Conservation (phyloP, 2,888 invertebrate species). For the Myathropa florea region DNA sequence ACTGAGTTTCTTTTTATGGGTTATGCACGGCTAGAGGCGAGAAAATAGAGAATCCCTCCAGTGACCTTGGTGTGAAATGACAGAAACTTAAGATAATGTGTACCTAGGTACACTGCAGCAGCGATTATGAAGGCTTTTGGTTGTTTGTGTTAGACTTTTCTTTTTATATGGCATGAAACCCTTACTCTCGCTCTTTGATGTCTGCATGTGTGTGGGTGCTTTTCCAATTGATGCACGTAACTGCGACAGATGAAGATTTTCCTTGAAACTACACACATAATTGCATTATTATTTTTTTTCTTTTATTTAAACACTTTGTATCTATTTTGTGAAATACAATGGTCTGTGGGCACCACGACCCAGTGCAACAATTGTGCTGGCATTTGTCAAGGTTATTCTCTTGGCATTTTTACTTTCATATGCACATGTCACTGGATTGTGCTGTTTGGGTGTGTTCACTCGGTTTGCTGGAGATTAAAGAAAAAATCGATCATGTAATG, state of each 20-base stretch:
- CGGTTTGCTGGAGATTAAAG: conserved; percentile 34
- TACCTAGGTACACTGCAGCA: background rate
- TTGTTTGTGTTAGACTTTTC: background rate
- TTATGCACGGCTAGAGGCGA: conserved; percentile 6
- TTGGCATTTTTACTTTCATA: conserved; percentile 54
- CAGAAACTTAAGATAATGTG: conserved; percentile 37
- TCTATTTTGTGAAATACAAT: background rate
- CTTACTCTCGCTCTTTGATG: background rate
- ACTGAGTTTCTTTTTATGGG: background rate
- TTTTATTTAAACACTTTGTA: background rate
- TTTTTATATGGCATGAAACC: background rate
- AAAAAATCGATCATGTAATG: conserved; percentile 53
- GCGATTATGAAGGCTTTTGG: background rate
- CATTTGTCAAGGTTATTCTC: conserved; percentile 59
- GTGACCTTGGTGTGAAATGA: conserved; percentile 59
- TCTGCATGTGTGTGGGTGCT: background rate
- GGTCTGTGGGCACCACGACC: background rate
- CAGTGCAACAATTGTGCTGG: conserved; percentile 46
- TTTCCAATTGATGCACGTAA: background rate
- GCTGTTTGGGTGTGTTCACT: background rate
- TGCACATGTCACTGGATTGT: background rate
- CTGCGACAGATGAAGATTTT: conserved; percentile 10
- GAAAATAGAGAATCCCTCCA: background rate
- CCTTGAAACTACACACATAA: conserved; percentile 1
- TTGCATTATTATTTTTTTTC: conserved; percentile 27